Conservation (phyloP, 2,888 invertebrate genomes). For the Drosophila paranaensis region DNA sequence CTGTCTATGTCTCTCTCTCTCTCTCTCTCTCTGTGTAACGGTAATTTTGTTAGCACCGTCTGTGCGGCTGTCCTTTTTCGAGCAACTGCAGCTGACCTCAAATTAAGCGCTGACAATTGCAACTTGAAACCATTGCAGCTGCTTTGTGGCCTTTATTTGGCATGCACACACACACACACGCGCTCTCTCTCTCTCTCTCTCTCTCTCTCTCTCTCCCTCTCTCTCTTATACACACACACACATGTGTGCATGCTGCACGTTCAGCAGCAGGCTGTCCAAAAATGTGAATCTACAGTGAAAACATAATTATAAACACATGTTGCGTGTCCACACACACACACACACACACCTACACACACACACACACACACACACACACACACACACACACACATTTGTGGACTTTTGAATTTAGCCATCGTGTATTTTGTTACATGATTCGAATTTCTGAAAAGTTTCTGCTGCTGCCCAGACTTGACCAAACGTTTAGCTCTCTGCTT, state of each 20-base stretch:
- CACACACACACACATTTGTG: slow-evolving; percentile 22
- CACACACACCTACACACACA: slow-evolving; percentile 22
- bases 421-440: slow-evolving; percentile 81
- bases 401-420: slow-evolving; percentile 60
- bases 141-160: slow-evolving; percentile 55
- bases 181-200: not conserved
- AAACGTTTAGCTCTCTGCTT: slow-evolving; percentile 35
- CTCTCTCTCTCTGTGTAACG: not conserved
- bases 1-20: not conserved
- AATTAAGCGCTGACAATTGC: slow-evolving; percentile 70
- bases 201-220: too few relatives aligned
- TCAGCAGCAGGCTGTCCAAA: slow-evolving; percentile 28
- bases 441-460: slow-evolving; percentile 76
- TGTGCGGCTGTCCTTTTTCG: not conserved
- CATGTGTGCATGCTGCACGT: slow-evolving; percentile 14
- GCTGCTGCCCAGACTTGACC: slow-evolving; percentile 42
- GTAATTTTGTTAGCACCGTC: slow-evolving; percentile 6
- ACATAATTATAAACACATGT: slow-evolving; percentile 82
- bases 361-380: slow-evolving; percentile 17
- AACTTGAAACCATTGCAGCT: slow-evolving; percentile 52
- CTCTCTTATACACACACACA: slow-evolving; percentile 6
- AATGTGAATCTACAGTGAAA: slow-evolving; percentile 60
- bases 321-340: slow-evolving; percentile 40
- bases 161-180: slow-evolving; percentile 39
- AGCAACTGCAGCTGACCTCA: slow-evolving; percentile 51